Conservation (phyloP, 2,797 vertebrate genomes). For the Perodicticus potto region DNA sequence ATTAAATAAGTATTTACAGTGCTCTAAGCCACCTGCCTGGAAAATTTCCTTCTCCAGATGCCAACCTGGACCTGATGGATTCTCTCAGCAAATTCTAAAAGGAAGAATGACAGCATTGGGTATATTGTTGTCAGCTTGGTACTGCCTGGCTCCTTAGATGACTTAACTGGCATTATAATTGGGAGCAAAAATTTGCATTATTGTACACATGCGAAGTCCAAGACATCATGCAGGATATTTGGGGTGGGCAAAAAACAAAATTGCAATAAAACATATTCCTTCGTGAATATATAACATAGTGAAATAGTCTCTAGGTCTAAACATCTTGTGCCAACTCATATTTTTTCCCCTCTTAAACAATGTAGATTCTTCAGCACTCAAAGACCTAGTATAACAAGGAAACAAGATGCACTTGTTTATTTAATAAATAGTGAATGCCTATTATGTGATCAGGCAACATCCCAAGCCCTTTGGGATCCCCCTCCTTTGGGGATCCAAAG, state of each 20-base stretch:
- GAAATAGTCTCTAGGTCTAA: not conserved
- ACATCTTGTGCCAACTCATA: not conserved
- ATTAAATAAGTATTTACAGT: constrained; percentile 56
- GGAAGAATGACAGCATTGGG: not conserved
- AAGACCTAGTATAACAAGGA: not conserved
- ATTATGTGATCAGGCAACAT: not conserved
- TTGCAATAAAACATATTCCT: not conserved
- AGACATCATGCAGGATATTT: not conserved
- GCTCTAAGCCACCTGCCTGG: constrained; percentile 12
- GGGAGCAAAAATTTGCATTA: not conserved
- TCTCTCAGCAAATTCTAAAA: not conserved
- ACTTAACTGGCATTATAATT: not conserved
- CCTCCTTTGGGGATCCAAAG: not conserved
- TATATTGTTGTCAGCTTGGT: not conserved
- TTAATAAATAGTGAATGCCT: not conserved
- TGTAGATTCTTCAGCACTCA: not conserved
- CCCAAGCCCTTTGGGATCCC: too few relatives aligned
- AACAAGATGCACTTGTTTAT: not conserved
- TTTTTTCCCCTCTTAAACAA: not conserved
- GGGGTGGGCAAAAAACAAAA: not conserved
- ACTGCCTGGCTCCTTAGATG: not conserved
- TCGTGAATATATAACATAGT: not conserved
- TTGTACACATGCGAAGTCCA: not conserved
- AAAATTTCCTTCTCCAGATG: not conserved
- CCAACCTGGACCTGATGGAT: not conserved